Conservation (phyloP, 1,140 invertebrate genomes). For the Drosophila navojoa region DNA sequence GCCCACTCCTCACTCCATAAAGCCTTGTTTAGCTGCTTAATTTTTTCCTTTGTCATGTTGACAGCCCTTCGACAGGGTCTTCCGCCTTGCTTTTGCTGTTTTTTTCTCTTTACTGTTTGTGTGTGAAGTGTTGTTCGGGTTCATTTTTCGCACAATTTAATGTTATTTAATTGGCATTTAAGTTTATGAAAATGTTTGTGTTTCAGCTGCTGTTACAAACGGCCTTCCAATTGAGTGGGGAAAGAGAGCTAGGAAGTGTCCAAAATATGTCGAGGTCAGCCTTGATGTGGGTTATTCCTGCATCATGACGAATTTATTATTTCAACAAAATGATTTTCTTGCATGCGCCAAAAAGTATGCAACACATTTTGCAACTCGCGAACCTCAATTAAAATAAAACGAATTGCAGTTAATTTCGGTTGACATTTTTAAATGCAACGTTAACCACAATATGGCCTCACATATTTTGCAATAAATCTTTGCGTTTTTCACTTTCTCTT, state of each 20-base stretch:
- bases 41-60: constrained; percentile 81
- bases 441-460: constrained; percentile 54
- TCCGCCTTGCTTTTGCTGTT: constrained; percentile 5
- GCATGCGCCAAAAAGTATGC: constrained; percentile 2
- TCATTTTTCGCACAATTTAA: constrained; percentile 80
- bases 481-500: constrained; percentile 19
- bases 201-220: constrained; percentile 26
- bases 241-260: not conserved
- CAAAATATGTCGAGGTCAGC: constrained; percentile 52
- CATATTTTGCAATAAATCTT: constrained; percentile 36
- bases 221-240: not conserved
- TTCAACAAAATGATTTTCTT: not conserved
- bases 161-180: constrained; percentile 82
- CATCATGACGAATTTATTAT: not conserved
- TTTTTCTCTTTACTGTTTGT: not conserved
- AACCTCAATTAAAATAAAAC: constrained; percentile 51
- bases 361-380: not conserved
- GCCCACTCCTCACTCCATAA: constrained; percentile 54
- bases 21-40: constrained; percentile 80
- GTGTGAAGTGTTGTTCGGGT: constrained; percentile 31
- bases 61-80: constrained; percentile 65
- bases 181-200: constrained; percentile 71
- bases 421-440: constrained; percentile 68
- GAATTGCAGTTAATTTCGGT: constrained; percentile 59
- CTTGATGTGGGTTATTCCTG: constrained; percentile 32